These are phyloP conservation scores for Coregonus clupeaformis DNA, from an alignment of 2,113 vertebrate genomes.

Conservation along the genomic window DNA sequence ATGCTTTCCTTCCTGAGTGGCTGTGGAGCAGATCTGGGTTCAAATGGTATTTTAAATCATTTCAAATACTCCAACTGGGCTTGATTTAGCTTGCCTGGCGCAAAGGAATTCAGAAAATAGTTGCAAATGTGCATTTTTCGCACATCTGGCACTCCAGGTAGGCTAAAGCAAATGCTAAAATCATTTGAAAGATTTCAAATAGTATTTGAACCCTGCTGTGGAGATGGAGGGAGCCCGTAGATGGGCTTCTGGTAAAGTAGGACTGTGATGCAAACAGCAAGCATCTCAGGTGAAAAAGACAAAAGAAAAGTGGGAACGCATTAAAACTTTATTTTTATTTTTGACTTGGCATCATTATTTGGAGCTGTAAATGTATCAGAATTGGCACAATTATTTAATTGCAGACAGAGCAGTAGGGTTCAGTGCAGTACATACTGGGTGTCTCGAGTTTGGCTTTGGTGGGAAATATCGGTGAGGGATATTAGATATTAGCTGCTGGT, in stretches of 20 bases:
- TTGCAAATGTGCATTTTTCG: no score
- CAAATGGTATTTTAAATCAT: neutral
- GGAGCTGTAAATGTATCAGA: conserved; percentile 7
- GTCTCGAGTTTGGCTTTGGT: neutral
- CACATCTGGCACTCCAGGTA: no score
- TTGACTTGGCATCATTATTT: neutral
- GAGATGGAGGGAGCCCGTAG: conserved; percentile 37
- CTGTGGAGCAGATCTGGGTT: conserved; percentile 36
- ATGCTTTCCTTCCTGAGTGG: conserved; percentile 63
- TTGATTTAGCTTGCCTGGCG: no score
- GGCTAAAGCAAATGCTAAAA: no score
- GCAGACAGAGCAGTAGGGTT: neutral
- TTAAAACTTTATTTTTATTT: neutral
- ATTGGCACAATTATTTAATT: conserved; percentile 3
- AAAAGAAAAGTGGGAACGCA: neutral
- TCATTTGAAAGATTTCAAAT: no score
- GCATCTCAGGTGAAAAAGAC: conserved; percentile 28
- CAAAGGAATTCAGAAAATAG: no score
- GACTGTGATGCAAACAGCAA: conserved; percentile 2
- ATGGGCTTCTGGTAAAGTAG: conserved; percentile 19
- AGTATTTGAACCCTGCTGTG: no score
- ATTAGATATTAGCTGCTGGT: conserved; percentile 21
- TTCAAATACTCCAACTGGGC: no score
- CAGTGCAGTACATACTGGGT: neutral
- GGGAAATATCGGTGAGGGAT: neutral